Conservation (phyloP, 2,888 invertebrate genomes). For the Mantis religiosa region DNA sequence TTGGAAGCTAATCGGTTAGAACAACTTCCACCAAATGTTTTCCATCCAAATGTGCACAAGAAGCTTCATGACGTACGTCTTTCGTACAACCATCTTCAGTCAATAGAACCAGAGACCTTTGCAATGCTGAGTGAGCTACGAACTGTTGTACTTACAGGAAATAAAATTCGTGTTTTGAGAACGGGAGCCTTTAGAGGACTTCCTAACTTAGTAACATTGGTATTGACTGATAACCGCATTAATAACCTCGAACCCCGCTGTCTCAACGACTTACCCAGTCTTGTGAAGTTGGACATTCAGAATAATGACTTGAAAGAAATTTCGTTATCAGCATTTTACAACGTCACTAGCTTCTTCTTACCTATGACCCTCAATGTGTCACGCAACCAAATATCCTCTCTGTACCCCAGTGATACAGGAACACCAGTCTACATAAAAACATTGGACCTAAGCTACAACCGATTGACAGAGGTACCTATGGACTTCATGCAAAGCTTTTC, state of each 20-base stretch:
- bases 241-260: constrained; percentile 66
- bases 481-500: constrained; percentile 61
- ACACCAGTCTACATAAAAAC: constrained; percentile 58
- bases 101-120: constrained; percentile 66
- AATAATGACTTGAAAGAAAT: constrained; percentile 69
- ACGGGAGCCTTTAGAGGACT: constrained; percentile 72
- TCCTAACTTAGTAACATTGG: constrained; percentile 73
- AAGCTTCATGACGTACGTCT: constrained; percentile 74
- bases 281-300: constrained; percentile 76
- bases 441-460: constrained; percentile 58
- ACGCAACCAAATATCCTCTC: constrained; percentile 56
- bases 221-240: constrained; percentile 78
- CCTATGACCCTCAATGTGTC: constrained; percentile 75
- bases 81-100: constrained; percentile 73
- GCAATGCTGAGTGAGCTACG: constrained; percentile 66
- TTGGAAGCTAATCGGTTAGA: constrained; percentile 80
- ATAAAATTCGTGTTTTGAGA: constrained; percentile 67
- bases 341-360: constrained; percentile 60
- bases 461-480: constrained; percentile 48
- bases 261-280: constrained; percentile 69
- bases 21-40: constrained; percentile 62
- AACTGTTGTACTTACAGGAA: constrained; percentile 73
- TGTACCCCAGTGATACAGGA: constrained; percentile 45
- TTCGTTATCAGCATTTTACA: constrained; percentile 62
- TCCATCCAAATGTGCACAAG: constrained; percentile 64